Conservation (phyloP, 2,888 invertebrate species). For the Hemaris fuciformis region DNA sequence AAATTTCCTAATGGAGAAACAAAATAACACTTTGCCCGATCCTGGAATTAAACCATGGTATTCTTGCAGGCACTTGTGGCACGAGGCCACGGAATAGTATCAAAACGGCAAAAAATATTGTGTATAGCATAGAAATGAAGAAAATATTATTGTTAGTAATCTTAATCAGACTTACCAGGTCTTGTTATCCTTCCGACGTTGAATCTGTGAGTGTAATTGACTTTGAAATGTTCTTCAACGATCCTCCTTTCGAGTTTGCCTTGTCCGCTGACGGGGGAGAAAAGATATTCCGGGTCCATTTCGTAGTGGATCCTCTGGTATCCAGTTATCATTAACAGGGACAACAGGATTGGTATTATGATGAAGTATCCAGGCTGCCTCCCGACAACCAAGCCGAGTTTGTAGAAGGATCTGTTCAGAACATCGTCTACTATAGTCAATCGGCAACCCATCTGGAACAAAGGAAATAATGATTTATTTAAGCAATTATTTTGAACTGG, state of each 20-base stretch:
- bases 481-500: background rate
- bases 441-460: conserved; percentile 86
- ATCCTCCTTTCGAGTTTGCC: conserved; percentile 91
- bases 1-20: too few relatives aligned
- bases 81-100: too few relatives aligned
- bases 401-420: conserved; percentile 90
- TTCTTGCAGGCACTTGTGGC: too few relatives aligned
- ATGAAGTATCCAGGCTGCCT: conserved; percentile 93
- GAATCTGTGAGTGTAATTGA: conserved; percentile 92
- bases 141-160: background rate
- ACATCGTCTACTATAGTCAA: conserved; percentile 89
- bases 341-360: conserved; percentile 91
- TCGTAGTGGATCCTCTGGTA: conserved; percentile 93
- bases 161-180: conserved; percentile 83
- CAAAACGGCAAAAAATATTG: too few relatives aligned
- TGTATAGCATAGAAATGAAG: too few relatives aligned
- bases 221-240: conserved; percentile 92
- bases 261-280: conserved; percentile 93
- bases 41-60: too few relatives aligned
- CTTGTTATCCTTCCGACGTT: conserved; percentile 93
- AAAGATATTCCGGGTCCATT: conserved; percentile 96
- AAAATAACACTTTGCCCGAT: too few relatives aligned
- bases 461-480: conserved; percentile 16
- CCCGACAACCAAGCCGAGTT: conserved; percentile 89
- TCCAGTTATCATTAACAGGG: conserved; percentile 91